Evolutionary conservation across 2,113 vertebrate species (phyloP), one percentile per base, ranked within the genome.

Genomic region (Siniperca chuatsi): DNA sequence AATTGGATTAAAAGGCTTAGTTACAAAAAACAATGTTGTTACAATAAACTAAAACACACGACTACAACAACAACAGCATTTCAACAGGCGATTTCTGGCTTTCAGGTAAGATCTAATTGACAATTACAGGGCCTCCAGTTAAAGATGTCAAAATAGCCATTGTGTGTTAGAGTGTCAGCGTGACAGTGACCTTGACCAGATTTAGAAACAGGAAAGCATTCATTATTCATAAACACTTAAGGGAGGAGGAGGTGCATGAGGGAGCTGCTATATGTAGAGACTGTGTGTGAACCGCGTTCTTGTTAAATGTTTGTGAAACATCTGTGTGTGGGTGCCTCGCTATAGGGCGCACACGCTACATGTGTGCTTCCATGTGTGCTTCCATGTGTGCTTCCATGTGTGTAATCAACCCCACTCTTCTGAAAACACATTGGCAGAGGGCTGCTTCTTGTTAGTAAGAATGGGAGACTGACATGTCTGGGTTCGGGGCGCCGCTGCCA

Each of bases 391-490:
- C 21, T 33, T 6, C n/a, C 13, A 52, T 8, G 42, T 64, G 69
- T 81, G 58, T 46, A 58, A 78, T 73, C 46, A 50, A 65, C 52
- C 35, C n/a, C 0, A 21, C 29, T 81, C 15, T 65, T 78, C 74
- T 66, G 66, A 70, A 79, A 88, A 88, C 85, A 80, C 72, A 58
- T 23, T 0, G 68, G 83, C 62, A 11, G 71, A 86, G 75, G 60
- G 67, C 68, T 72, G 83, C 82, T 79, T 79, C 79, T 78, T 73
- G 86, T 84, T 83, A 78, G 83, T 42, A 50, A 21, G 78, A 75
- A 79, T 6, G 61, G 81, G 72, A 88, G 79, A 87, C 83, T 79
- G 83, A 84, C 85, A 29, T 70, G 62, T 79, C 67, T 85, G 81
- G 44, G 85, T 84, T 89, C 4, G 8, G 33, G 86, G 86, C 58